Evolutionary conservation across 2,888 invertebrate genomes (phyloP), one percentile per base, ranked within the genome.

Genomic region (Pediacus dermestoides): DNA sequence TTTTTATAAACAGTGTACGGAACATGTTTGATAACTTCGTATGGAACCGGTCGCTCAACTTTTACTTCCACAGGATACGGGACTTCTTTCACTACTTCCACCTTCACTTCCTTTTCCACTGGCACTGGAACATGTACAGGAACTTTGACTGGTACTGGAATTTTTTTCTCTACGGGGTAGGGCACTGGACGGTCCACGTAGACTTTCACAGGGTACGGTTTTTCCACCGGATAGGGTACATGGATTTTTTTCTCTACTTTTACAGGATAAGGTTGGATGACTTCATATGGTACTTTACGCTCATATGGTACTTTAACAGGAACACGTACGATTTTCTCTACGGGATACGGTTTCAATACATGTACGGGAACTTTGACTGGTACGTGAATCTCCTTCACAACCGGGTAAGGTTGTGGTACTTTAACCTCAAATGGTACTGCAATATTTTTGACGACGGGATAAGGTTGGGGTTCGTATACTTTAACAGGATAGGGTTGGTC

Each of bases 101-200:
- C 77, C 46, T 74, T 78, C 10, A 85, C 68, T 59, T 80, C 75
- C 61, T 81, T 82, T 57, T 74, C 75, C 37, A 80, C 76, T 37
- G 75, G 81, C 2, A 86, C 82, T 25, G 73, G 75, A 55, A 78
- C 78, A 15, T 86, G 86, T 46, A 85, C 74, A 4, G 81, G 81
- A 0, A 88, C 76, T 45, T 86, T 76, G 16, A 88, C 79, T 2
- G 88, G 83, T 44, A 82, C 82, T 0, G 82, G 84, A 0, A 89
- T 78, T 41, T 81, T 81, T 56, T 84, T 84, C 45, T 84, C 83
- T 1, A 86, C 82, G 38, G 80, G 81, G 2, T 80, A 77, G 3
- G 81, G 81, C 2, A 82, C 75, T 16, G 80, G 82, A 57, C 76
- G 74, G 38, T 83, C 80, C 22, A 77, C 74, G 32, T 71, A 75